Percentiles rank a stretch among this genome's conserved stretches.
Conservation (phyloP, 1,140 invertebrate genomes). For the Drosophila sp. region DNA sequence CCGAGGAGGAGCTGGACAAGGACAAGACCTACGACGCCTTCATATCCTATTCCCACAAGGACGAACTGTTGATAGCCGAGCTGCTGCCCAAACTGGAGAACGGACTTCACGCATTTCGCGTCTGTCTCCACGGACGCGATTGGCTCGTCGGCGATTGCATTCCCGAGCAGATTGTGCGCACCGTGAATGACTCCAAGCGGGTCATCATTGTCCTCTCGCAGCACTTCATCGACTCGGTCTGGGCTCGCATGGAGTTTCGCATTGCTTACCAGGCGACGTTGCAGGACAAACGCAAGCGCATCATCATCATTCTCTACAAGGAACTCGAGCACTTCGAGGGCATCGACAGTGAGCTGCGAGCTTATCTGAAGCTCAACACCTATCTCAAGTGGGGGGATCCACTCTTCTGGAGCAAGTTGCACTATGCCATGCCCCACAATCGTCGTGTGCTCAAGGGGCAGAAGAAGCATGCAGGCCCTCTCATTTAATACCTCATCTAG, state of each 20-base stretch:
- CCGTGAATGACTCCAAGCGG: conserved; percentile 91
- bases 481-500: conserved; percentile 42
- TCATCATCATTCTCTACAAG: conserved; percentile 92
- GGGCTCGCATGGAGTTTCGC: conserved; percentile 94
- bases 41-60: conserved; percentile 93
- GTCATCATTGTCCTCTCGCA: conserved; percentile 93
- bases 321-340: conserved; percentile 88
- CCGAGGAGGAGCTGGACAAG: conserved; percentile 90
- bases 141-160: conserved; percentile 92
- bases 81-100: conserved; percentile 89
- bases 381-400: conserved; percentile 93
- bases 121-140: conserved; percentile 93
- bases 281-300: conserved; percentile 89
- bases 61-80: conserved; percentile 89
- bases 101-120: conserved; percentile 86
- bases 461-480: conserved; percentile 71
- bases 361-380: conserved; percentile 93
- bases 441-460: conserved; percentile 69
- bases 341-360: conserved; percentile 90
- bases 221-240: conserved; percentile 92
- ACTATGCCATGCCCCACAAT: conserved; percentile 88
- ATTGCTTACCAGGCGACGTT: conserved; percentile 91
- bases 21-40: conserved; percentile 94
- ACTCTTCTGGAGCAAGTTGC: conserved; percentile 93
- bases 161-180: conserved; percentile 90